These are phyloP conservation scores for Harpagifer antarcticus DNA, from an alignment of 2,797 vertebrate genomes.

Conservation along the genomic window DNA sequence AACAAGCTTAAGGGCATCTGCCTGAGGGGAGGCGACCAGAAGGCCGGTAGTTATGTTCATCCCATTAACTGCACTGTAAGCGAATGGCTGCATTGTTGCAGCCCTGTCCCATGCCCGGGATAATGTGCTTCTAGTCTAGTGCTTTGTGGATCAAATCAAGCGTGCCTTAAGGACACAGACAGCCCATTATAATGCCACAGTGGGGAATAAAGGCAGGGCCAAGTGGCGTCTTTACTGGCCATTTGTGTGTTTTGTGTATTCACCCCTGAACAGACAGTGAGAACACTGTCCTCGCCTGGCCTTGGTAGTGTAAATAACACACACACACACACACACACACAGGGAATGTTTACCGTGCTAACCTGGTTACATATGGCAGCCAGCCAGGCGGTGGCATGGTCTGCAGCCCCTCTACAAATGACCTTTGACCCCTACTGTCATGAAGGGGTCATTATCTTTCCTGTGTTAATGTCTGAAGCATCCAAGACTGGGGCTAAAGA, in stretches of 20 bases:
- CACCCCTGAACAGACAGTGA: slow-evolving; percentile 14
- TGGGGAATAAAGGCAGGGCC: slow-evolving; percentile 53
- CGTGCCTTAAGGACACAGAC: slow-evolving; percentile 71
- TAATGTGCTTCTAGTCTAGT: slow-evolving; percentile 54
- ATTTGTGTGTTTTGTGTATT: slow-evolving; percentile 42
- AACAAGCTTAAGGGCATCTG: slow-evolving; percentile 42
- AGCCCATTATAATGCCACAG: slow-evolving; percentile 66
- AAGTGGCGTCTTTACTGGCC: slow-evolving; percentile 52
- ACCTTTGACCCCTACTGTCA: slow-evolving; percentile 64
- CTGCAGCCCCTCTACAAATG: slow-evolving; percentile 26
- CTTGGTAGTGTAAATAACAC: slow-evolving; percentile 38
- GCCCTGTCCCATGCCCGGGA: slow-evolving; percentile 51
- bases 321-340: not conserved
- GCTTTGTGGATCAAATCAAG: slow-evolving; percentile 74
- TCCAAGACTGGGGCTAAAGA: not conserved
- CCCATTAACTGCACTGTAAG: slow-evolving; percentile 69
- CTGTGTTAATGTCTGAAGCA: slow-evolving; percentile 6
- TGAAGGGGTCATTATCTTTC: slow-evolving; percentile 23
- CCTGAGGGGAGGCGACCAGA: slow-evolving; percentile 39
- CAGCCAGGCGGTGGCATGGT: slow-evolving; percentile 49
- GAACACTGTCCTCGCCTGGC: not conserved
- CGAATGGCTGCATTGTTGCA: slow-evolving; percentile 57
- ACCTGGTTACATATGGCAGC: slow-evolving; percentile 31
- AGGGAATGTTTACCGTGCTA: slow-evolving; percentile 39
- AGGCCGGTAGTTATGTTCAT: slow-evolving; percentile 63